Base-by-base conservation (phyloP, 1,140 invertebrate species). In the Papilio glaucus region DNA sequence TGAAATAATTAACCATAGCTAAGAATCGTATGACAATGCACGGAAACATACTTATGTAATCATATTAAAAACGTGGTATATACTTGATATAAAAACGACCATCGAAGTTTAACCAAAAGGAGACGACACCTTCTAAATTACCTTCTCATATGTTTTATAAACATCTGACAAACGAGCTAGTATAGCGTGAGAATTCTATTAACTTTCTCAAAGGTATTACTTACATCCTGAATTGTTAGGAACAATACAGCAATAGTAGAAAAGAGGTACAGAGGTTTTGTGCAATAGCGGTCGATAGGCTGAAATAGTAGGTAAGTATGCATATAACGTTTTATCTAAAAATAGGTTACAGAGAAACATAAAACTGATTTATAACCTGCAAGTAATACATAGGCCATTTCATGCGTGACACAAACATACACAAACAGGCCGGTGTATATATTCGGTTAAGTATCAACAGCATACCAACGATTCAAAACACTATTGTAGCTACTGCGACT, bases 361-460 rank as follows among this genome's bases (percentile, higher is more conserved):
- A 57, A 57, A 24, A 57, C 21, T 57, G 49, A 57, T 57, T 57
- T 57, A 57, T 57, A 57, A 24, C 49, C 18, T 26, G 10, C 49
- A 24, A 24, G 45, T 53, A 45, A 45, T 57, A 10, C 21, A 24
- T 57, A 24, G 21, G 21, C 49, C 9, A 57, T 57, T 57, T 57
- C 49, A 57, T 24, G 49, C 49, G 49, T 57, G 49, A 57, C 60
- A 62, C 60, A 62, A 62, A 18, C 60, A 62, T 37, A 37, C 29
- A 62, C 60, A 62, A 62, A 62, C 33, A 62, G 8, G 29, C 60
- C 33, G n/a, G 29, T 65, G 62, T 65, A 65, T 65, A 65, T 65
- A 39, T 65, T 37, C 62, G 33, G 4, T 39, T 65, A 65, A 65
- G 62, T 65, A 65, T 39, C 65, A 68, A 68, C 65, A 68, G 12